phyloP scores from a whole-genome alignment of 1,140 invertebrate species.

The Cephus cinctus region DNA sequence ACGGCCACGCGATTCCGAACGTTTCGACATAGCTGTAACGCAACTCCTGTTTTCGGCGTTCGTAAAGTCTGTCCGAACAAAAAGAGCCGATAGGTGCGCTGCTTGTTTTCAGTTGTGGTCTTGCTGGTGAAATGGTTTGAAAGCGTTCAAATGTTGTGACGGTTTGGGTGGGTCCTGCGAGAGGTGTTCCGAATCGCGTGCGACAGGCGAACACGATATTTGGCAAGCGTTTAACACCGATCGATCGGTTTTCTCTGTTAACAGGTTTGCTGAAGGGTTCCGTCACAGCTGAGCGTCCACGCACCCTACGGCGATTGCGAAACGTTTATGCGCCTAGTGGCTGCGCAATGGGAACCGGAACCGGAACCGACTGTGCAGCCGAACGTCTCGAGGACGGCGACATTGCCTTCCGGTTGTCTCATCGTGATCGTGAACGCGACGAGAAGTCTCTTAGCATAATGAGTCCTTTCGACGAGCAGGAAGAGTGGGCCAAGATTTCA shows the following conservation, averaged over 20 bases:
- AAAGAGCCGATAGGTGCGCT: too few relatives aligned
- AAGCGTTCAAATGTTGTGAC: too few relatives aligned
- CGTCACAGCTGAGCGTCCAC: conserved; percentile 70
- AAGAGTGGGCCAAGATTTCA: conserved; percentile 93
- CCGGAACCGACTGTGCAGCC: conserved; percentile 4
- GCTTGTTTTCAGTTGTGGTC: too few relatives aligned
- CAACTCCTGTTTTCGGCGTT: too few relatives aligned
- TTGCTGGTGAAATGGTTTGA: too few relatives aligned
- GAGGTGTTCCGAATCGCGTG: too few relatives aligned
- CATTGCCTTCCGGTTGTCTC: conserved; percentile 31
- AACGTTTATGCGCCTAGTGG: conserved; percentile 55
- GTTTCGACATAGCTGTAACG: too few relatives aligned
- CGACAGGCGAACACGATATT: too few relatives aligned
- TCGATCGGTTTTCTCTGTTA: conserved; percentile 16
- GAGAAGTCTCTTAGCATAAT: conserved; percentile 72
- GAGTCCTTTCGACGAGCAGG: conserved; percentile 87
- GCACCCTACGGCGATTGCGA: conserved; percentile 68
- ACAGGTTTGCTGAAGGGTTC: conserved; percentile 77
- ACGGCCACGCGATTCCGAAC: too few relatives aligned
- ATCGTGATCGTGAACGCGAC: conserved; percentile 46
- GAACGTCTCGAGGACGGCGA: conserved; percentile 46
- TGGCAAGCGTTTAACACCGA: too few relatives aligned
- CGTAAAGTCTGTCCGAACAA: too few relatives aligned
- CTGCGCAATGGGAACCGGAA: conserved; percentile 45
- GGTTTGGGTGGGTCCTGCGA: too few relatives aligned